Conservation (phyloP, 2,113 vertebrate genomes). For the Bolborhynchus lineola region DNA sequence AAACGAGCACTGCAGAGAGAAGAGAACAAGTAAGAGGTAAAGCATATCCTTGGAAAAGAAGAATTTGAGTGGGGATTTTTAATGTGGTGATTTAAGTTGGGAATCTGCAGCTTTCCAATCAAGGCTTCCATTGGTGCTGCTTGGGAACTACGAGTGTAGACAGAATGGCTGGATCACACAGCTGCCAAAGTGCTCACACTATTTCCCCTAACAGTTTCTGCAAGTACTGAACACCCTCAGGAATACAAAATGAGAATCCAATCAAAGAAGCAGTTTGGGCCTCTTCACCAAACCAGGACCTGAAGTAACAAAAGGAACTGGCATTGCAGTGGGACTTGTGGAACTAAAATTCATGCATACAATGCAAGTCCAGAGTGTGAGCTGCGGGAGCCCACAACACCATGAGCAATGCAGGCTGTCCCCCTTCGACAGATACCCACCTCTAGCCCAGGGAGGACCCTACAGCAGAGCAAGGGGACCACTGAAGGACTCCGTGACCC, state of each 20-base stretch:
- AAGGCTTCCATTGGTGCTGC: background rate
- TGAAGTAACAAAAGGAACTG: background rate
- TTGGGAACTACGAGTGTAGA: background rate
- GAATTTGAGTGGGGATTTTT: background rate
- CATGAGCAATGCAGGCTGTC: background rate
- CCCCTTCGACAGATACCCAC: background rate
- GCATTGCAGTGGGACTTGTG: background rate
- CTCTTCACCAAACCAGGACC: background rate
- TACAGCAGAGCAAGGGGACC: background rate
- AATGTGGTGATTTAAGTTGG: background rate
- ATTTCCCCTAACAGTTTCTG: background rate
- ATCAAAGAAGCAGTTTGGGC: background rate
- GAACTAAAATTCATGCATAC: background rate
- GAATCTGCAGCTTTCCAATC: background rate
- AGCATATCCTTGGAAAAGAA: background rate
- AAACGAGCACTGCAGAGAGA: background rate
- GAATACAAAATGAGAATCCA: background rate
- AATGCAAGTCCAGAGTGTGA: background rate
- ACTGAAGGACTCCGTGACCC: background rate
- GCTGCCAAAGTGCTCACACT: background rate
- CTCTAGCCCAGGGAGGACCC: background rate
- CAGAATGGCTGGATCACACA: fast-evolving
- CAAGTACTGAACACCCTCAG: background rate
- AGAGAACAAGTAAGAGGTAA: background rate
- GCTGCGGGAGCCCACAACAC: background rate